Conservation (phyloP, 2,113 vertebrate species). For the Hippotragus niger region DNA sequence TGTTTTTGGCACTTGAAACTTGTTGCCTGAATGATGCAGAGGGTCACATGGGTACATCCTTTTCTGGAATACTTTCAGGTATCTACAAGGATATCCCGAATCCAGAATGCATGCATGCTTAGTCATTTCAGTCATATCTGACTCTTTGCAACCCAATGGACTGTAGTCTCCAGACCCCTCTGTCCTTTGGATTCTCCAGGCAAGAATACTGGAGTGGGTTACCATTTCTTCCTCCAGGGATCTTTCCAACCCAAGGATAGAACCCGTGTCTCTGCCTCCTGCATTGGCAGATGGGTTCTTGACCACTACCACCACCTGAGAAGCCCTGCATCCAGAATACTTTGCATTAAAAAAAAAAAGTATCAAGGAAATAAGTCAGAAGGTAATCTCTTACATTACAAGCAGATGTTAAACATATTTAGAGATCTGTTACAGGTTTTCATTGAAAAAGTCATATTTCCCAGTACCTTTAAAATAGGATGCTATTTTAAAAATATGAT, state of each 20-base stretch:
- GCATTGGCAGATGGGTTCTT: background rate
- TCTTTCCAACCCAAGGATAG: background rate
- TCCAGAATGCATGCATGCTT: background rate
- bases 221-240: background rate
- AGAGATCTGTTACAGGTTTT: background rate
- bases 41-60: background rate
- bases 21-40: background rate
- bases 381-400: background rate
- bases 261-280: background rate
- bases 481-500: background rate
- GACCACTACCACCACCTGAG: background rate
- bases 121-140: background rate
- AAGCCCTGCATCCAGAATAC: background rate
- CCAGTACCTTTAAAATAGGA: background rate
- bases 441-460: background rate
- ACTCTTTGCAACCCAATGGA: background rate
- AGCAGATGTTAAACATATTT: background rate
- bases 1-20: background rate
- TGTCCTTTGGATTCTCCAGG: background rate
- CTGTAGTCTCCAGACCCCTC: background rate
- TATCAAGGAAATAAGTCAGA: background rate
- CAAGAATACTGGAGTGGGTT: background rate
- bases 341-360: background rate
- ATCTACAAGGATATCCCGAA: background rate
- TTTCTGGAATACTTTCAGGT: background rate